These are phyloP conservation scores for Linyphia triangularis DNA, from an alignment of 2,888 invertebrate genomes.

Conservation along the genomic window DNA sequence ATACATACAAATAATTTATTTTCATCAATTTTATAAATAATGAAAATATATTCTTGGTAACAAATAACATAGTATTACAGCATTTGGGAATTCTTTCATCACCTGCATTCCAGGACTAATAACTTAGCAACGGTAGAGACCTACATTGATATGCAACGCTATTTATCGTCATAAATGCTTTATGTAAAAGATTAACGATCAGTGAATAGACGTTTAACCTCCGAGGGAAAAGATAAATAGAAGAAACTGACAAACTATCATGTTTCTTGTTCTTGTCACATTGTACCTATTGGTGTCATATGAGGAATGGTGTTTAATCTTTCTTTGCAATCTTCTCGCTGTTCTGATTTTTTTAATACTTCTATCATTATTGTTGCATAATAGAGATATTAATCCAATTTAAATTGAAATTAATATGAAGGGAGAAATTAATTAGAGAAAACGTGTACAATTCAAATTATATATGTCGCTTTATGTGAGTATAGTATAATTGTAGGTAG, in stretches of 20 bases:
- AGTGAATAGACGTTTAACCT: not conserved
- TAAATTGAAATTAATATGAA: too few species aligned
- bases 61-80: not conserved
- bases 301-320: not conserved
- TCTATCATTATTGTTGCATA: too few species aligned
- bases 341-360: too few species aligned
- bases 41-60: too few species aligned
- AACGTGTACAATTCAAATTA: too few species aligned
- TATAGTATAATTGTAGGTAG: too few species aligned
- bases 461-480: too few species aligned
- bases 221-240: not conserved
- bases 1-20: too few species aligned
- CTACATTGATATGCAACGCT: not conserved
- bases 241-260: constrained; percentile 4
- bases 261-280: constrained; percentile 15
- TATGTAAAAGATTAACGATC: constrained; percentile 5
- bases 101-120: not conserved
- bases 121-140: constrained; percentile 4
- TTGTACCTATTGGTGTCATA: constrained; percentile 16
- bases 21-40: too few species aligned
- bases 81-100: constrained; percentile 1
- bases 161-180: constrained; percentile 15
- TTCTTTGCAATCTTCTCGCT: not conserved
- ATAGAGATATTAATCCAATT: too few species aligned
- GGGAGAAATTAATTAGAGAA: too few species aligned